phyloP scores from a whole-genome alignment of 2,888 invertebrate genomes.

The Dermolepida albohirtum region DNA sequence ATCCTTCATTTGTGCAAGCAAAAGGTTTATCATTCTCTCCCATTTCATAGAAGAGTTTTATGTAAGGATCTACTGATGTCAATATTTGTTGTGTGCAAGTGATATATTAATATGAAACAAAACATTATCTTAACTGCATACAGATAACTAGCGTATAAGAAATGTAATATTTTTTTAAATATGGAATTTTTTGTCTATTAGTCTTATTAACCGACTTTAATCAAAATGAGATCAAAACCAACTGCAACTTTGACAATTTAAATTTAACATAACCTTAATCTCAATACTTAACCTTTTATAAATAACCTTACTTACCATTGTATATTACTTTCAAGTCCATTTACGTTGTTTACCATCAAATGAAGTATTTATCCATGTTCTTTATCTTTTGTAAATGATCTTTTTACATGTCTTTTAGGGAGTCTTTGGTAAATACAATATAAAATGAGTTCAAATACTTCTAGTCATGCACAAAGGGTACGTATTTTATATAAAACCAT shows the following conservation, averaged over 20 bases:
- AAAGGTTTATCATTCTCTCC: constrained; percentile 74
- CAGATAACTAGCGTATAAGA: neutral
- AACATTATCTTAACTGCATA: constrained; percentile 19
- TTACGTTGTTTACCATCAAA: too few species aligned
- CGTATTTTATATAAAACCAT: constrained; percentile 72
- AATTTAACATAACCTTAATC: too few species aligned
- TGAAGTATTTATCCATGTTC: too few species aligned
- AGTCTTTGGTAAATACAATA: neutral
- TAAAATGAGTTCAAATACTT: constrained; percentile 35
- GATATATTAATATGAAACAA: too few species aligned
- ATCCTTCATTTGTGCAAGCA: constrained; percentile 76
- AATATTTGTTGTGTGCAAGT: neutral
- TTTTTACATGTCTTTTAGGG: neutral
- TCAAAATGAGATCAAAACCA: too few species aligned
- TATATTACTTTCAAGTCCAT: too few species aligned
- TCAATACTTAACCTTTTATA: too few species aligned
- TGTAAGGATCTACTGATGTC: neutral
- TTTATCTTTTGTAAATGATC: too few species aligned
- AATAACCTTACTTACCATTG: too few species aligned
- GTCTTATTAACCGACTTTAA: too few species aligned
- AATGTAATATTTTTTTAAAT: neutral
- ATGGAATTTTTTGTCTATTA: too few species aligned
- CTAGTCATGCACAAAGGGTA: constrained; percentile 66
- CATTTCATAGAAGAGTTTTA: constrained; percentile 29
- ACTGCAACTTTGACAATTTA: too few species aligned